phyloP scores from a whole-genome alignment of 2,888 invertebrate genomes.

The Scaptomyza reducta region DNA sequence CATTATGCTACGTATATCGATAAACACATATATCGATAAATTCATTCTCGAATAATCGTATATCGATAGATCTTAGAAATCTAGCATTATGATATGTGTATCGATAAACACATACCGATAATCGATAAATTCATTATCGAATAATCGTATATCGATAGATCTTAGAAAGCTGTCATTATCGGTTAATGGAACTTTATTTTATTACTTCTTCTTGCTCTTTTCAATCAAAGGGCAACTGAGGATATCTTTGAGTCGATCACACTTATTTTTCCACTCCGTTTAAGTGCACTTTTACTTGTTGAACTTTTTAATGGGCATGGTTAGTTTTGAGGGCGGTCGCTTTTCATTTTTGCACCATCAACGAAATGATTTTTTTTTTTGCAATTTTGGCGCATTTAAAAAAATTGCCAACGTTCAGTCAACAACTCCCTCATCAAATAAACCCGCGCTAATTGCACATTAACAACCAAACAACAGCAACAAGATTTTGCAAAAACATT shows the following conservation, averaged over 20 bases:
- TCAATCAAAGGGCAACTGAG: background rate
- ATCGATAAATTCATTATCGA: too few relatives aligned
- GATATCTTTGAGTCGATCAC: slow-evolving; percentile 1
- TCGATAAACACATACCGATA: too few relatives aligned
- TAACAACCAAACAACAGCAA: slow-evolving; percentile 53
- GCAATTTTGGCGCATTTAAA: slow-evolving; percentile 16
- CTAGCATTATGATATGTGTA: too few relatives aligned
- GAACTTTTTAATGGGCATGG: background rate
- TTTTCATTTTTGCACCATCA: slow-evolving; percentile 47
- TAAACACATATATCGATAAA: too few relatives aligned
- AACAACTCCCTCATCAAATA: slow-evolving; percentile 17
- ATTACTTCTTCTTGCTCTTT: too few relatives aligned
- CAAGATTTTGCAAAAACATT: slow-evolving; percentile 41
- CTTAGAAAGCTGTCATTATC: too few relatives aligned
- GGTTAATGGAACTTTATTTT: too few relatives aligned
- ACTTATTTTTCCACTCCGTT: background rate
- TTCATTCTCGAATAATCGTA: too few relatives aligned
- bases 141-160: too few relatives aligned
- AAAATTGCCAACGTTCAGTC: slow-evolving; percentile 5
- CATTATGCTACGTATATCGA: too few relatives aligned
- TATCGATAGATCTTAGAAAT: too few relatives aligned
- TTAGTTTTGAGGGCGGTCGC: slow-evolving; percentile 44
- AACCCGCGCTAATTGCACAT: slow-evolving; percentile 64
- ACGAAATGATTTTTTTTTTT: slow-evolving; percentile 25
- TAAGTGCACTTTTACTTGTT: background rate